Conservation (phyloP, 2,797 vertebrate genomes). For the Craterocephalus amniculus region DNA sequence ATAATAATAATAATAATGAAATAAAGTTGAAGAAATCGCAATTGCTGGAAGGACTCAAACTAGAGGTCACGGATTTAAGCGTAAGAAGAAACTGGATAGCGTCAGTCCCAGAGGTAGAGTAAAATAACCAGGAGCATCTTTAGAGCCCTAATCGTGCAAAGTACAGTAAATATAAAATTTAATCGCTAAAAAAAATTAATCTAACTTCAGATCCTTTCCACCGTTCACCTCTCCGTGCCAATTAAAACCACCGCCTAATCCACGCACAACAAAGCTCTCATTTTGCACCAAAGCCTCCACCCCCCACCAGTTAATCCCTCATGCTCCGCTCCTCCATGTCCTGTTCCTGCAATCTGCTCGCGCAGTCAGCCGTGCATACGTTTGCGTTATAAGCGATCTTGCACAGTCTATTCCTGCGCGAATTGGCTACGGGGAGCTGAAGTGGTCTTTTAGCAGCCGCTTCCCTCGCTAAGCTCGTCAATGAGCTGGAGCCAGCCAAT, state of each 20-base stretch:
- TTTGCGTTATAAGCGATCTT: conserved; percentile 19
- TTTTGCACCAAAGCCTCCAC: conserved; percentile 50
- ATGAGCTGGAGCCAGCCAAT: conserved; percentile 76
- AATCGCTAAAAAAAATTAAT: neutral
- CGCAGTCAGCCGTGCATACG: conserved; percentile 9
- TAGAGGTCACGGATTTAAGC: neutral
- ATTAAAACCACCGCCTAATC: conserved; percentile 27
- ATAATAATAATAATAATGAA: too few relatives aligned
- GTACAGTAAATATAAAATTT: neutral
- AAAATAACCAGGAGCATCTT: neutral
- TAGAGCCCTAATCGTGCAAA: neutral
- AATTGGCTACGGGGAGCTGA: conserved; percentile 49
- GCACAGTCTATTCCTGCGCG: conserved; percentile 15
- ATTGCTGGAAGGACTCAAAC: neutral
- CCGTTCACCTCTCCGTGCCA: conserved; percentile 4
- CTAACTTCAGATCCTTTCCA: conserved; percentile 3
- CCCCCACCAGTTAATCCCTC: conserved; percentile 41
- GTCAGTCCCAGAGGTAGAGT: neutral
- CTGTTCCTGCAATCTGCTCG: conserved; percentile 19
- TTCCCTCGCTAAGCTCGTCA: conserved; percentile 71
- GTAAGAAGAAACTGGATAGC: neutral
- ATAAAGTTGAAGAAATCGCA: too few relatives aligned
- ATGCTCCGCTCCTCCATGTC: conserved; percentile 29
- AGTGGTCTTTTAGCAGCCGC: conserved; percentile 56
- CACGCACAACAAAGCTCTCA: conserved; percentile 55